Evolutionary conservation across 2,888 invertebrate genomes (phyloP).

Genomic region (Agrochola circellaris): DNA sequence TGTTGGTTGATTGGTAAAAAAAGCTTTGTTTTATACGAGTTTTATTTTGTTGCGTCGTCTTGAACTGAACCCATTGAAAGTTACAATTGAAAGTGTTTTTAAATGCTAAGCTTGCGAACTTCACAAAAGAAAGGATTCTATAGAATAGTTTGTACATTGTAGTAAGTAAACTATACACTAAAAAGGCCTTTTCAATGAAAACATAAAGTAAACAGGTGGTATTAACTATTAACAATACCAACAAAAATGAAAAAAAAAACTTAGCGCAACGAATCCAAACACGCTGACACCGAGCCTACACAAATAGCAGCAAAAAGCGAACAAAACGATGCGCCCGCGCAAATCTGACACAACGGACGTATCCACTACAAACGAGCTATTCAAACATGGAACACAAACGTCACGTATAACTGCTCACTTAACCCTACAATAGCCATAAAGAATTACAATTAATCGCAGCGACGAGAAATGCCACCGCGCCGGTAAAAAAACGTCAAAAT

Average conservation of each 20-base stretch:
- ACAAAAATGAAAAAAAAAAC: slow-evolving; percentile 59
- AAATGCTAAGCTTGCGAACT: slow-evolving; percentile 4
- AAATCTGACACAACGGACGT: slow-evolving; percentile 73
- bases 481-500: slow-evolving; percentile 89
- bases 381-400: slow-evolving; percentile 82
- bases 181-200: slow-evolving; percentile 34
- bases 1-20: background rate
- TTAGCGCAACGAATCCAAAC: slow-evolving; percentile 73
- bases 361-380: slow-evolving; percentile 75
- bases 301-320: slow-evolving; percentile 74
- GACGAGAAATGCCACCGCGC: slow-evolving; percentile 88
- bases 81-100: slow-evolving; percentile 8
- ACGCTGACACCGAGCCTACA: slow-evolving; percentile 71
- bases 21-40: background rate
- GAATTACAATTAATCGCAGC: slow-evolving; percentile 90
- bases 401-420: slow-evolving; percentile 87
- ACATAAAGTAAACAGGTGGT: slow-evolving; percentile 61
- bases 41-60: background rate
- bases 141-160: slow-evolving; percentile 12
- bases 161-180: slow-evolving; percentile 30
- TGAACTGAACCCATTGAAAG: slow-evolving; percentile 12
- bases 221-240: slow-evolving; percentile 54
- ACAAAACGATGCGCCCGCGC: slow-evolving; percentile 80
- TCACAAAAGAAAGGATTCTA: slow-evolving; percentile 4
- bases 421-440: slow-evolving; percentile 89